Percentiles rank a stretch among this genome's conserved stretches.
Evolutionary conservation across 2,797 vertebrate genomes (phyloP).

Genomic region (Rhinoraja longicauda): DNA sequence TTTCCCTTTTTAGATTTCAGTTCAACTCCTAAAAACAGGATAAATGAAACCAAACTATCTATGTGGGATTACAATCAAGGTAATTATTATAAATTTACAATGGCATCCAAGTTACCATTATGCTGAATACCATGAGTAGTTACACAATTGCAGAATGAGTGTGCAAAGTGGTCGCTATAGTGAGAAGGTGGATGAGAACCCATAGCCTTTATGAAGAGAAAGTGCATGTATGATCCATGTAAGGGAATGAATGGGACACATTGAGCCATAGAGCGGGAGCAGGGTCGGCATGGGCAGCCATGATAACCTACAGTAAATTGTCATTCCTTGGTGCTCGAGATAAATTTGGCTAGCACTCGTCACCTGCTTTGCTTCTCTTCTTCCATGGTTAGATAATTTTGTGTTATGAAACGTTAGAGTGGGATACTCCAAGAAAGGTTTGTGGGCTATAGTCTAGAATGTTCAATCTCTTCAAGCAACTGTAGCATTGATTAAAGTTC

Average conservation of each 20-base stretch:
- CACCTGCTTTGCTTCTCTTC: background rate
- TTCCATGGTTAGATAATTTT: background rate
- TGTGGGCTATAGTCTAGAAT: background rate
- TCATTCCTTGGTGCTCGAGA: background rate
- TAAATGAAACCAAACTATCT: background rate
- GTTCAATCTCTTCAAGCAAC: background rate
- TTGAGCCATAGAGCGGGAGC: background rate
- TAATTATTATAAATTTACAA: background rate
- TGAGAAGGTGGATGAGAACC: background rate
- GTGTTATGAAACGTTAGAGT: background rate
- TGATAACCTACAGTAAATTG: background rate
- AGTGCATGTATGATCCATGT: background rate
- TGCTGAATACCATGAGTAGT: background rate
- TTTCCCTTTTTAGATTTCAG: constrained; percentile 35
- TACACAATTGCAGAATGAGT: background rate
- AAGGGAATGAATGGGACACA: background rate
- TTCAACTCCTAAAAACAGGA: background rate
- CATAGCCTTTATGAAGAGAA: background rate
- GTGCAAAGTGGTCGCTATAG: background rate
- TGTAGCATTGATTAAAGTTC: background rate
- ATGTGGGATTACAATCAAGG: constrained; percentile 23
- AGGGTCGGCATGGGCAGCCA: background rate
- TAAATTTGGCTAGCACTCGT: background rate
- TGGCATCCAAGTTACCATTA: no score
- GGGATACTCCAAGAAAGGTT: background rate